These are phyloP conservation scores for Papilio gigon DNA, from an alignment of 2,888 invertebrate genomes.

Conservation along the genomic window DNA sequence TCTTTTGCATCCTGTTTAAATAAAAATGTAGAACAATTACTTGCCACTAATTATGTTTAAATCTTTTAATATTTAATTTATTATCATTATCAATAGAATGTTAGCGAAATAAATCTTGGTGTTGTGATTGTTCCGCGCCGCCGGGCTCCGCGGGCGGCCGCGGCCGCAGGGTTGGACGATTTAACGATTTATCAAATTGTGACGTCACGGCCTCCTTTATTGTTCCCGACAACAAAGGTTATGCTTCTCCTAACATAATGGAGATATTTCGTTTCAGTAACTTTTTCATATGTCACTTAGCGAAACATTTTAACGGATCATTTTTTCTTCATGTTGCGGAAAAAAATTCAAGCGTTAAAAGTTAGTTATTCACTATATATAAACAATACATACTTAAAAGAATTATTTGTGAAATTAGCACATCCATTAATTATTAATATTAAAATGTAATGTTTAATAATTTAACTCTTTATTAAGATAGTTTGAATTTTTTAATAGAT, in stretches of 20 bases:
- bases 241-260: slow-evolving; percentile 16
- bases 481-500: too few relatives aligned
- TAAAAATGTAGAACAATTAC: too few relatives aligned
- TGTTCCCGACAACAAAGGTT: slow-evolving; percentile 25
- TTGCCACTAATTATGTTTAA: too few relatives aligned
- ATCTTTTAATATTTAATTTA: too few relatives aligned
- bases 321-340: neutral
- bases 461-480: too few relatives aligned
- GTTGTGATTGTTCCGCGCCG: slow-evolving; percentile 4
- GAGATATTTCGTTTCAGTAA: slow-evolving; percentile 17
- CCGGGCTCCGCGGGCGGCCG: neutral
- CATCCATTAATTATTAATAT: too few relatives aligned
- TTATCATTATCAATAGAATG: neutral
- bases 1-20: too few relatives aligned
- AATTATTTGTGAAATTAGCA: too few relatives aligned
- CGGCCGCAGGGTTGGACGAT: slow-evolving; percentile 5
- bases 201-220: slow-evolving; percentile 21
- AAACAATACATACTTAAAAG: too few relatives aligned
- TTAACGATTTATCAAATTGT: slow-evolving; percentile 24
- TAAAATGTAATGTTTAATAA: too few relatives aligned
- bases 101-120: slow-evolving; percentile 5
- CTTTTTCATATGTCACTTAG: slow-evolving; percentile 12
- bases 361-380: too few relatives aligned
- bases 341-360: too few relatives aligned
- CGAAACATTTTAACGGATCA: neutral